These are phyloP conservation scores for Salminus brasiliensis DNA, from an alignment of 2,113 vertebrate genomes.

Conservation along the genomic window DNA sequence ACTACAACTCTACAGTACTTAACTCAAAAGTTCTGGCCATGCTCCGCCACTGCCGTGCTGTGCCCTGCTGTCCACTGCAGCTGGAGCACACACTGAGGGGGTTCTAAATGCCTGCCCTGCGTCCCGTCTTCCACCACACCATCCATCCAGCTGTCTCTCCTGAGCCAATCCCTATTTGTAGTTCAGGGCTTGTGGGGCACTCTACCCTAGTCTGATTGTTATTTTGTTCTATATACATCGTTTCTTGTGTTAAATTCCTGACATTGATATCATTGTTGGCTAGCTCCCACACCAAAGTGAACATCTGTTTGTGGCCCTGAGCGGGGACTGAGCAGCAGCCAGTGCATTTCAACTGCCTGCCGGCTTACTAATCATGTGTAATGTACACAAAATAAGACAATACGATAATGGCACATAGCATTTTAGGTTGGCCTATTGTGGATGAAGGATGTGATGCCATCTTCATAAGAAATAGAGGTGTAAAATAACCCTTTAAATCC, in stretches of 20 bases:
- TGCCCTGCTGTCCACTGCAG: not conserved
- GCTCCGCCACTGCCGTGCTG: not conserved
- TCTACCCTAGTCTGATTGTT: conserved; percentile 67
- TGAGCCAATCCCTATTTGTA: conserved; percentile 83
- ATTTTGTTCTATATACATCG: conserved; percentile 65
- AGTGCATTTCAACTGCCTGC: not conserved
- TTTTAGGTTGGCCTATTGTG: not conserved
- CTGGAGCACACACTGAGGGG: not conserved
- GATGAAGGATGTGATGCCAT: not conserved
- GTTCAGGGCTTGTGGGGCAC: conserved; percentile 82
- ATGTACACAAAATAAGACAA: not conserved
- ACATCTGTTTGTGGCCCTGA: conserved; percentile 85
- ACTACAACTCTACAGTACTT: too few species aligned
- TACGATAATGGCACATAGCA: not conserved
- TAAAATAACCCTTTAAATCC: too few species aligned
- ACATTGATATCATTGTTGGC: conserved; percentile 90
- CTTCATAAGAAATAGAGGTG: not conserved
- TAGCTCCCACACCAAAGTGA: conserved; percentile 81
- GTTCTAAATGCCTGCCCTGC: not conserved
- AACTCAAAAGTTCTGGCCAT: not conserved
- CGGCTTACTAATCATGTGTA: not conserved
- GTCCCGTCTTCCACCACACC: not conserved
- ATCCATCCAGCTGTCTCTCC: conserved; percentile 80
- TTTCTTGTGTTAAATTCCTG: conserved; percentile 82
- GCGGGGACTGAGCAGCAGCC: conserved; percentile 61